Base-by-base conservation (phyloP, 1,140 invertebrate genomes). In the Eriosoma lanigerum region DNA sequence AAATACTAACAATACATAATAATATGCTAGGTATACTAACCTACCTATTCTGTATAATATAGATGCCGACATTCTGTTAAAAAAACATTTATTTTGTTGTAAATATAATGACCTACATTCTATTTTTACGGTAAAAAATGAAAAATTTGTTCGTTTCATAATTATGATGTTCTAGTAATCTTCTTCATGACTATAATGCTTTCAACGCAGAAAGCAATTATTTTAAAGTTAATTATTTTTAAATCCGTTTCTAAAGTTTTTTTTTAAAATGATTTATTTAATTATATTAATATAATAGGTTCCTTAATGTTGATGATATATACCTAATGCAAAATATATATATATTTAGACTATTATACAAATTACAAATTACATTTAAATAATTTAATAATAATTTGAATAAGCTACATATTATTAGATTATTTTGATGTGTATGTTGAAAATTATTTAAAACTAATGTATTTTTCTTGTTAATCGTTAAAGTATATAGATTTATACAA, bases 161-260 rank as follows among this genome's bases (percentile, higher is more conserved):
- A 48, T 68, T 26, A 68, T 68, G 17, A 48, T 17, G 38, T 46
- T 68, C 21, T 8, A 26, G 21, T 68, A 68, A 68, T 68, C 38
- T 46, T 68, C 21, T 48, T 48, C 66, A 44, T 68, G 66, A 68
- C 66, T 46, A 15, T 19, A 9, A 6, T 13, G 13, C 24, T 26
- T 24, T 26, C 38, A 13, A 10, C 13, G 44, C 12, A 9, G 32
- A 48, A 48, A 48, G 21, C 24, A 48, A 68, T 68, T n/a, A n/a
- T n/a, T 68, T 68, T 26, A 48, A 26, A 68, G 21, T 15, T 24
- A 46, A 24, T 46, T 24, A 26, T 46, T 3, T 26, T 6, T 13
- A 68, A 66, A 68, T 12, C n/a, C n/a, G 64, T 68, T 68, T 4
- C 38, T 24, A 46, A 68, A 32, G 38, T 68, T 68, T 68, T 46